A percentile compares a stretch with the other conserved stretches of the same genome.
Conservation (phyloP, 2,888 invertebrate species). For the Oligia fasciuncula region DNA sequence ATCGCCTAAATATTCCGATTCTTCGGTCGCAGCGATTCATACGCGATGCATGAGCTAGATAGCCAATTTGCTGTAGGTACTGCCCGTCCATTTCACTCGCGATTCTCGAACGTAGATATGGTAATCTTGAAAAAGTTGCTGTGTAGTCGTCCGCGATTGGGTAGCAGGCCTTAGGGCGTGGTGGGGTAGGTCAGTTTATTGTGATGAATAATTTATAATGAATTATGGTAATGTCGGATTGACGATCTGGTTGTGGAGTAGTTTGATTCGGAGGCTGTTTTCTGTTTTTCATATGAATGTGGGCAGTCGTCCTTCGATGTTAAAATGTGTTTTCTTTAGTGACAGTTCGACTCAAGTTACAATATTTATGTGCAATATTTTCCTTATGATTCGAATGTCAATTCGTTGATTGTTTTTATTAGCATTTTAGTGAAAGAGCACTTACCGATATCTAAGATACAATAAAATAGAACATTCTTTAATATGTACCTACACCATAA, state of each 20-base stretch:
- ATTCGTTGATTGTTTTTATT: background rate
- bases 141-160: conserved; percentile 65
- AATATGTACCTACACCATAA: too few relatives aligned
- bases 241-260: conserved; percentile 63
- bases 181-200: conserved; percentile 75
- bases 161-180: conserved; percentile 62
- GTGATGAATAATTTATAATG: conserved; percentile 76
- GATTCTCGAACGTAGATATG: conserved; percentile 84
- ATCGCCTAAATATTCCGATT: conserved; percentile 81
- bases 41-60: conserved; percentile 84
- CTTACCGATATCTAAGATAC: background rate
- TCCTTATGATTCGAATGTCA: background rate
- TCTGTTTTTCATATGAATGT: conserved; percentile 34
- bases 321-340: conserved; percentile 4
- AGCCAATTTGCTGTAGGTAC: conserved; percentile 80
- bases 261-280: conserved; percentile 44
- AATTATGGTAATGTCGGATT: conserved; percentile 75
- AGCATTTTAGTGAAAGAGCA: too few relatives aligned
- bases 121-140: conserved; percentile 82
- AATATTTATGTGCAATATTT: background rate
- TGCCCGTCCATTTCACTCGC: conserved; percentile 67
- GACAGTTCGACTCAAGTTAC: background rate
- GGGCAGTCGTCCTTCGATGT: conserved; percentile 16
- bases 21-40: conserved; percentile 73
- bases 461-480: background rate